A percentile compares a stretch with the other conserved stretches of the same genome.
These are phyloP conservation scores for Acrobasis suavella DNA, from an alignment of 2,888 invertebrate genomes.

Conservation along the genomic window DNA sequence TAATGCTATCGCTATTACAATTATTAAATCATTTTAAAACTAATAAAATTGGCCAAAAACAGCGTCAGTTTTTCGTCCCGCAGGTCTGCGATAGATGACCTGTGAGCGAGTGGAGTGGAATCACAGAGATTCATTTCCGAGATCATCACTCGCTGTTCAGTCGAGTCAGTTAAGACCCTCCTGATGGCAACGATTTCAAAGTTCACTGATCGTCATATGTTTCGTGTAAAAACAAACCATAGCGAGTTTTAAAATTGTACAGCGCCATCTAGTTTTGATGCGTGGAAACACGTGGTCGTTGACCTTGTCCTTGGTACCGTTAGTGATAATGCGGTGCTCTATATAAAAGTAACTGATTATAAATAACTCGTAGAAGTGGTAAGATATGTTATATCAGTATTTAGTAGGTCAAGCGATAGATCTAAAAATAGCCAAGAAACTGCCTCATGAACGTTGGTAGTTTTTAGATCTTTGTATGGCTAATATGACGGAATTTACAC, in stretches of 20 bases:
- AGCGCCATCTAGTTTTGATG: conserved; percentile 44
- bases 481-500: not conserved
- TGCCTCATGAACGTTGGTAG: not conserved
- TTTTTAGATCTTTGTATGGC: not conserved
- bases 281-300: conserved; percentile 29
- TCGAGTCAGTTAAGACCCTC: conserved; percentile 80
- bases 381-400: conserved; percentile 13
- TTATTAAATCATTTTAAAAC: no score
- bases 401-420: not conserved
- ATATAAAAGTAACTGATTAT: conserved; percentile 17
- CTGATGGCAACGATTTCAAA: conserved; percentile 46
- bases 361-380: conserved; percentile 10
- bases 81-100: conserved; percentile 71
- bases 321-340: conserved; percentile 28
- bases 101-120: conserved; percentile 60
- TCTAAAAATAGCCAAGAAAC: conserved; percentile 1
- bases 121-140: conserved; percentile 65
- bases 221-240: conserved; percentile 34
- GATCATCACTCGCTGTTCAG: conserved; percentile 79
- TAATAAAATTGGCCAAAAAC: conserved; percentile 56
- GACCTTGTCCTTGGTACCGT: conserved; percentile 52
- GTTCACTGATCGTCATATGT: conserved; percentile 6
- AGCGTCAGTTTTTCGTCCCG: conserved; percentile 66
- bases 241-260: conserved; percentile 37
- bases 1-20: no score